Conservation (phyloP, 2,888 invertebrate species). For the Cheilosia urbana region DNA sequence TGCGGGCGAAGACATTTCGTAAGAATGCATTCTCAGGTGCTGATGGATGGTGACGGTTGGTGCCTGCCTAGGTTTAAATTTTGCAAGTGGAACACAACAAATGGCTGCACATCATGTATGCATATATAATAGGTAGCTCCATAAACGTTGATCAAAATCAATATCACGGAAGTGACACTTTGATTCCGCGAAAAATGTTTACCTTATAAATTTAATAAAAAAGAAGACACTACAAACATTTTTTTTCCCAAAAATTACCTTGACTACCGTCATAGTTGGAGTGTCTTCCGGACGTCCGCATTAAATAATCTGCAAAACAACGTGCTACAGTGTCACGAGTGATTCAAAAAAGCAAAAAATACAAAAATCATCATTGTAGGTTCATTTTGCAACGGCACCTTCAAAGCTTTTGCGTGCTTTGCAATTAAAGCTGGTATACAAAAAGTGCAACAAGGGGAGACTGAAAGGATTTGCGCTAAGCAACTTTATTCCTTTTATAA, state of each 20-base stretch:
- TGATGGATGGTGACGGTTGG: conserved; percentile 12
- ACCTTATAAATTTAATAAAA: no score
- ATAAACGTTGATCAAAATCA: no score
- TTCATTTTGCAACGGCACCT: conserved; percentile 4
- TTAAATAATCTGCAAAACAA: conserved; percentile 52
- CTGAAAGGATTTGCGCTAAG: conserved; percentile 57
- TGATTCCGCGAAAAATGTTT: no score
- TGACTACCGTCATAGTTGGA: conserved; percentile 11
- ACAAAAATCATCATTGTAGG: background rate
- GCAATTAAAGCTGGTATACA: conserved; percentile 15
- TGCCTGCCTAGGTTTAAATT: conserved; percentile 8
- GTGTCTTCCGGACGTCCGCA: conserved; percentile 6
- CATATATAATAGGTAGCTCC: no score
- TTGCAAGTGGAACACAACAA: background rate
- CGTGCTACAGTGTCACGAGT: conserved; percentile 49
- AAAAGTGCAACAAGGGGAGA: conserved; percentile 68
- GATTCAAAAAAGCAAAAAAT: conserved; percentile 40
- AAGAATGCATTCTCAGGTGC: conserved; percentile 4
- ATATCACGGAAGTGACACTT: no score
- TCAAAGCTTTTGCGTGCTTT: conserved; percentile 32
- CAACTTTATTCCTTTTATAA: background rate
- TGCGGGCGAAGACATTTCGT: conserved; percentile 29
- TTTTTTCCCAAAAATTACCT: conserved; percentile 37
- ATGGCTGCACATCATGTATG: background rate
- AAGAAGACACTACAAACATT: background rate